Base-by-base conservation (phyloP, 2,888 invertebrate species). In the Nemoura dubitans region DNA sequence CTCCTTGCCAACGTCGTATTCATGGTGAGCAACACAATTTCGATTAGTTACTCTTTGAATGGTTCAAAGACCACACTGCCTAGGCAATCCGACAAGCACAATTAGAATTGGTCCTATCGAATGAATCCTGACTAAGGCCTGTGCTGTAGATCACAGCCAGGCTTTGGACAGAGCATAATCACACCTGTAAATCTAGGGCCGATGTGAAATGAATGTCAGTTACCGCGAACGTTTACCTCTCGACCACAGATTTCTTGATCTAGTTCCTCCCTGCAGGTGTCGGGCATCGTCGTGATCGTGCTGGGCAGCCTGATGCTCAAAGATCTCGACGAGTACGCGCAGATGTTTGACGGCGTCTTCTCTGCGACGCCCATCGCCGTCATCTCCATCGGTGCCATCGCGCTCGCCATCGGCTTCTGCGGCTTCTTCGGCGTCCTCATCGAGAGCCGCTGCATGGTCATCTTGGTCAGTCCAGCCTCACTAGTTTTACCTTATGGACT, bases 341-440 rank as follows among this genome's bases (percentile, higher is more conserved):
- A 78, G 27, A 6, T 78, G 78, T 78, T 78, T 26, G 78, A 28
- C 78, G 28, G 78, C 26, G 78, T 28, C 6, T 78, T 78, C 78
- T 78, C 28, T 1, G 27, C 78, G 78, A 78, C 27, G 78, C 78
- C 78, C 28, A 78, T 78, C 89, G 91, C 92, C 86, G 90, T 93
- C 86, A 92, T 94, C 77, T 93, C 91, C n/a, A 90, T 93, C 82
- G 94, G 94, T 27, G 91, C 91, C 36, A 91, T 92, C 87, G 92
- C 93, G 76, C 91, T 93, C 88, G 90, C 92, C 76, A 92, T 93
- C 16, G 93, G 93, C 42, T 92, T 94, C 90, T 92, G 93, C 88
- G 94, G 94, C 27, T 94, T 94, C 89, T 93, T 93, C 88, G 93
- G 93, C 0, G 93, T 93, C 36, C 91, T 93, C 81, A 92, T 92